Evolutionary conservation across 1,140 invertebrate species (phyloP).

Genomic region (Cyclina sinensis): DNA sequence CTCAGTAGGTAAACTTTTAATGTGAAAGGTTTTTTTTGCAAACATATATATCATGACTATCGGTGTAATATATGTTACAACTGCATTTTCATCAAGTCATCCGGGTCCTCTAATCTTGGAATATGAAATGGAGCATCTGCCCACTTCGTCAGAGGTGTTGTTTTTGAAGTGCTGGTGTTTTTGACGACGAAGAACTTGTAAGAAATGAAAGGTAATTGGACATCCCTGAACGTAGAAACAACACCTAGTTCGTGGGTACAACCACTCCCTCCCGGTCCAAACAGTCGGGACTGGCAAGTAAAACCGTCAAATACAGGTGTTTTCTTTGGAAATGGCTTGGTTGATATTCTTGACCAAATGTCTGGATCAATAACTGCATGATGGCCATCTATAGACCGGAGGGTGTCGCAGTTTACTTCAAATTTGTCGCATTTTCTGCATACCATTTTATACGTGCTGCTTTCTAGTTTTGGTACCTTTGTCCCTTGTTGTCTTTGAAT

Average conservation of each 20-base stretch:
- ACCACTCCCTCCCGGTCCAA: not conserved
- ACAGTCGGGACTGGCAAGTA: not conserved
- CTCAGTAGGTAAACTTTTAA: too few species aligned
- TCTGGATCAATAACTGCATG: not conserved
- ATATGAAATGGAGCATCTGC: constrained; percentile 9
- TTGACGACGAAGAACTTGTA: constrained; percentile 2
- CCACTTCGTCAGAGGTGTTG: not conserved
- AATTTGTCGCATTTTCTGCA: constrained; percentile 14
- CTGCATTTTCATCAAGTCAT: not conserved
- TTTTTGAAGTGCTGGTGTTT: not conserved
- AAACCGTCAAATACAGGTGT: not conserved
- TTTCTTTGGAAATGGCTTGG: not conserved
- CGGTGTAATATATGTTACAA: not conserved
- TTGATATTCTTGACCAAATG: not conserved
- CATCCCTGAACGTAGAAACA: not conserved
- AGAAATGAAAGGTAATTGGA: not conserved
- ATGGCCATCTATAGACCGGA: not conserved
- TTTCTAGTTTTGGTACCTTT: constrained; percentile 13
- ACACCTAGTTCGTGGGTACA: constrained; percentile 1
- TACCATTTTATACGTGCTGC: not conserved
- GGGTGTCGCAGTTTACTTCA: not conserved
- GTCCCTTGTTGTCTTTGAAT: not conserved
- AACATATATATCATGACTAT: too few species aligned
- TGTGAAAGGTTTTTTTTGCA: too few species aligned
- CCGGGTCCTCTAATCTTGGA: not conserved